These are phyloP conservation scores for Diarsia dahlii DNA, from an alignment of 2,888 invertebrate species.

Conservation along the genomic window DNA sequence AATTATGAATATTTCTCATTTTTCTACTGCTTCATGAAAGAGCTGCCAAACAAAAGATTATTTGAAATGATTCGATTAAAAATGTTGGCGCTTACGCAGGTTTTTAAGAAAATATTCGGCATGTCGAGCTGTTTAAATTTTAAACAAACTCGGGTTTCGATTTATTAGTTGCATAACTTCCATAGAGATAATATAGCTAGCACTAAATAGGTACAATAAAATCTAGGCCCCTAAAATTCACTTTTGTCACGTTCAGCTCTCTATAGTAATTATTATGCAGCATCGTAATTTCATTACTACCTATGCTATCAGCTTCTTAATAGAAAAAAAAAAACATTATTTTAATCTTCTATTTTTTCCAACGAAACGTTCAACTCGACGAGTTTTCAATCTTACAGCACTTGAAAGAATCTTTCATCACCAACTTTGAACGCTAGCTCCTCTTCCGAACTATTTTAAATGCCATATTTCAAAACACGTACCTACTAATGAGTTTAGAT, in stretches of 20 bases:
- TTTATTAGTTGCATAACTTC: constrained; percentile 17
- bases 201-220: too few relatives aligned
- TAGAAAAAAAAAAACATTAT: too few relatives aligned
- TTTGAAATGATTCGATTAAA: constrained; percentile 15
- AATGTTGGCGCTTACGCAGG: constrained; percentile 23
- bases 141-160: constrained; percentile 5
- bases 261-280: not conserved
- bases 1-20: constrained; percentile 50
- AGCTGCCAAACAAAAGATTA: constrained; percentile 32
- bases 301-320: not conserved
- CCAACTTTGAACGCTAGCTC: not conserved
- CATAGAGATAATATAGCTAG: not conserved
- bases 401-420: constrained; percentile 2
- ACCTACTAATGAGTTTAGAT: constrained; percentile 47
- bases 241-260: not conserved
- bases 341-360: not conserved
- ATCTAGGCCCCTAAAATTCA: not conserved
- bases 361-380: not conserved
- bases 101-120: constrained; percentile 31
- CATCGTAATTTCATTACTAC: not conserved
- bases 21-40: constrained; percentile 33
- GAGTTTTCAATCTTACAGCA: not conserved
- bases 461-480: constrained; percentile 46
- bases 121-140: not conserved
- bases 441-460: constrained; percentile 15